Evolutionary conservation across 2,113 vertebrate species (phyloP), one percentile per base, ranked within the genome.

Genomic region (Bufo bufo): DNA sequence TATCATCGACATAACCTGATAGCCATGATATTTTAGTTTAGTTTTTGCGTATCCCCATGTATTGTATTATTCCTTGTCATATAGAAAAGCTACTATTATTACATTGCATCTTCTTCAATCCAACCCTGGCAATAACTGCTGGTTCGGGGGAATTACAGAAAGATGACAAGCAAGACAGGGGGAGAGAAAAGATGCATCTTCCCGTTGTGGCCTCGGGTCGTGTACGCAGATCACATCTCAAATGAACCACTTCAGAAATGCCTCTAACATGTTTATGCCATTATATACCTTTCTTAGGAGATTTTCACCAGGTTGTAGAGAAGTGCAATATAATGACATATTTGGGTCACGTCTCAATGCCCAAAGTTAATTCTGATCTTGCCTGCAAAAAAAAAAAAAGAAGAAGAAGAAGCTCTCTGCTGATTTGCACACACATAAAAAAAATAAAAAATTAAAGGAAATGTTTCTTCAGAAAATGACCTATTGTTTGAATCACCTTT

Each of bases 241-340:
- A 87, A 87, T 87, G 86, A 82, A 87, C 52, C 86, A 82, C 86
- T 87, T 87, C 86, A 82, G 86, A 87, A 87, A 87, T 87, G 78
- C 86, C 66, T 72, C 78, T 59, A 87, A 87, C 86, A 87, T 87
- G 86, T 87, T 87, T 74, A 82, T 87, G 79, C 79, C 79, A 87
- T 87, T 87, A 87, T 87, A 87, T 87, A 87, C 86, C 86, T 87
- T 87, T 87, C 86, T 80, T 61, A 74, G 33, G 69, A 87, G 86
- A 87, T 87, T 61, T 82, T 59, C 86, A 75, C 86, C 86, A 87
- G 86, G 86, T 87, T 87, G 74, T 20, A 63, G 86, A 87, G 69
- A 61, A 81, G 78, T 58, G 54, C 54, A 87, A 82, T 75, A 75
- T 63, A n/a, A 80, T 87, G 86, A 87, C 86, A 87, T 87, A 87